Evolutionary conservation across 1,140 invertebrate species (phyloP).

Genomic region (Amyelois transitella): DNA sequence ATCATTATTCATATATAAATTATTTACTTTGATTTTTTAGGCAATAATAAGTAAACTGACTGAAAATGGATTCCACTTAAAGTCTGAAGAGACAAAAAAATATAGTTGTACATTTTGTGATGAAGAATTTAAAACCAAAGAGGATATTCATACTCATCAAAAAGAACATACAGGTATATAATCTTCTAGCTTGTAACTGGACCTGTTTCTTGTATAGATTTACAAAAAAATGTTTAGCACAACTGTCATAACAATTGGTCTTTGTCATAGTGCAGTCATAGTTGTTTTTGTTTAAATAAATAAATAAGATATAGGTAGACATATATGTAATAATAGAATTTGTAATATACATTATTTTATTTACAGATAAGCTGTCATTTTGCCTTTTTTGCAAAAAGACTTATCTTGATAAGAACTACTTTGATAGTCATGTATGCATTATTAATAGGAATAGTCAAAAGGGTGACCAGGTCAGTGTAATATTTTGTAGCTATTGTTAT

Average conservation of each 20-base stretch:
- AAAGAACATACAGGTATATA: conserved; percentile 32
- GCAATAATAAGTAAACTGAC: conserved; percentile 41
- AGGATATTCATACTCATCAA: conserved; percentile 30
- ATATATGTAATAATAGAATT: background rate
- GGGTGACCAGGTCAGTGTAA: background rate
- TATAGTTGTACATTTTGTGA: conserved; percentile 34
- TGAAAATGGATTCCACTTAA: conserved; percentile 37
- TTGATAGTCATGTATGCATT: conserved; percentile 35
- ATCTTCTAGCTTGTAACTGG: too few species aligned
- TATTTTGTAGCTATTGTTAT: too few species aligned
- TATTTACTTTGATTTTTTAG: conserved; percentile 22
- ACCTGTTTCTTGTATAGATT: too few species aligned
- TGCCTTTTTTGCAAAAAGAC: conserved; percentile 49
- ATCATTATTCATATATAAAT: background rate
- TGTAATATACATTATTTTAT: background rate
- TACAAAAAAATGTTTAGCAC: too few species aligned
- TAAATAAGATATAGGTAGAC: too few species aligned
- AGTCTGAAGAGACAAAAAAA: conserved; percentile 21
- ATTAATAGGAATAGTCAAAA: conserved; percentile 16
- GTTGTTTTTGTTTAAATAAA: background rate
- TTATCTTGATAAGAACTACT: conserved; percentile 36
- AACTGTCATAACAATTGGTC: too few species aligned
- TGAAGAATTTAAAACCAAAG: conserved; percentile 32
- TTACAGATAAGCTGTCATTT: conserved; percentile 17
- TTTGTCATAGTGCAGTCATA: too few species aligned